These are phyloP conservation scores for Sminthopsis crassicaudata DNA, from an alignment of 2,113 vertebrate species.

Conservation along the genomic window DNA sequence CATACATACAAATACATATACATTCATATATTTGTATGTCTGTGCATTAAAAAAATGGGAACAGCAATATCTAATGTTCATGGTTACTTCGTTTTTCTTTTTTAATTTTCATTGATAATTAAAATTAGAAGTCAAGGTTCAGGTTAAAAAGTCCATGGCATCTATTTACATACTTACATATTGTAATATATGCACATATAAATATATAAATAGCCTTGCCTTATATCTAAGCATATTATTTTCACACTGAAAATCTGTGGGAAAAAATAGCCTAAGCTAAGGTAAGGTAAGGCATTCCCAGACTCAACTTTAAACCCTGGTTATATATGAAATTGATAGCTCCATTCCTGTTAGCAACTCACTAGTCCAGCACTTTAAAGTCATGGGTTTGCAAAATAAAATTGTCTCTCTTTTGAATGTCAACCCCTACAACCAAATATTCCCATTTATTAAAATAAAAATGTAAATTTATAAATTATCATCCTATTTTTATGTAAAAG, in stretches of 20 bases:
- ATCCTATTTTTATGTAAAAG: constrained; percentile 89
- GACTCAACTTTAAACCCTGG: constrained; percentile 81
- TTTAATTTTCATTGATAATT: constrained; percentile 63
- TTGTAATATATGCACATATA: not conserved
- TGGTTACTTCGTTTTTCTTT: constrained; percentile 66
- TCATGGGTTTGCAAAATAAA: constrained; percentile 85
- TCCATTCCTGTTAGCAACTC: constrained; percentile 86
- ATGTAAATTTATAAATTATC: constrained; percentile 90
- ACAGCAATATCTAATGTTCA: constrained; percentile 67
- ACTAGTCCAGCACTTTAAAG: constrained; percentile 78
- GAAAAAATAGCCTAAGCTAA: constrained; percentile 47
- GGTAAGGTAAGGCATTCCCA: constrained; percentile 71
- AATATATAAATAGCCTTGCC: constrained; percentile 40
- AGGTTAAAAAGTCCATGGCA: constrained; percentile 53
- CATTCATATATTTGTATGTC: not conserved
- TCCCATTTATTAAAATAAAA: constrained; percentile 92
- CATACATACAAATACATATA: not conserved
- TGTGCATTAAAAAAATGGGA: constrained; percentile 31
- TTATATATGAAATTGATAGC: constrained; percentile 74
- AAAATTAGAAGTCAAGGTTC: constrained; percentile 74
- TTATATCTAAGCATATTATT: constrained; percentile 66
- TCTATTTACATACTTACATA: not conserved
- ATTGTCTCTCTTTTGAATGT: constrained; percentile 86
- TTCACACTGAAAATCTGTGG: constrained; percentile 42
- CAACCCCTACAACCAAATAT: constrained; percentile 84